Base-by-base conservation (phyloP, 2,888 invertebrate species). In the Frankliniella fusca region DNA sequence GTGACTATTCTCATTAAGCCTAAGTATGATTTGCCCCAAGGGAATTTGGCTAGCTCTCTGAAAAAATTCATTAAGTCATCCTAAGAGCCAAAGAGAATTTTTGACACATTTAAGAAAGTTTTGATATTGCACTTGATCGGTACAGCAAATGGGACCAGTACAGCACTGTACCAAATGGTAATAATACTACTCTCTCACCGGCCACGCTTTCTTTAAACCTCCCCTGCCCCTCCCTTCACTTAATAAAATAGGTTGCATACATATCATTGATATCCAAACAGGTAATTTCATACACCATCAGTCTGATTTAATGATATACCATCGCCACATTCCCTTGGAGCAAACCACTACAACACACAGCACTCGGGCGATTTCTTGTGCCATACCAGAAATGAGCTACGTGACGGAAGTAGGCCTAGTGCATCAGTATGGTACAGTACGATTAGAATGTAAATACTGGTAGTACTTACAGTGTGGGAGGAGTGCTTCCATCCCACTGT, bases 1-100 rank as follows among this genome's bases (percentile, higher is more conserved):
- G 70, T 76, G 70, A 76, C 70, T 76, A 76, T 76, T 76, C 70
- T 76, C 70, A 23, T 76, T 76, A 76, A 76, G 70, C 70, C 70
- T 76, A 76, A 23, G 27, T 76, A 23, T 76, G 70, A 76, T 76
- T 23, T 27, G 70, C 70, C 70, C 70, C 70, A 76, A 76, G 70
- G 70, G 23, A 76, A 76, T 27, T 27, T 8, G 27, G 70, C 70
- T 76, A 27, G 70, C 70, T 76, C 70, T 76, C 27, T 76, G 11
- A 70, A 70, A 23, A 70, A 70, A 23, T 76, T 76, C 27, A 76
- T 76, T 27, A 27, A 76, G 27, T 76, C 70, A 76, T 76, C 23
- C 27, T n/a, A 27, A 76, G 70, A 76, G 70, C 70, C 70, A 76
- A 76, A 27, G 70, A 76, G 23, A 27, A 27, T n/a, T 27, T 76